A percentile compares a stretch with the other conserved stretches of the same genome.
Evolutionary conservation across 1,140 invertebrate species (phyloP).

Genomic region (Streblospio benedicti): DNA sequence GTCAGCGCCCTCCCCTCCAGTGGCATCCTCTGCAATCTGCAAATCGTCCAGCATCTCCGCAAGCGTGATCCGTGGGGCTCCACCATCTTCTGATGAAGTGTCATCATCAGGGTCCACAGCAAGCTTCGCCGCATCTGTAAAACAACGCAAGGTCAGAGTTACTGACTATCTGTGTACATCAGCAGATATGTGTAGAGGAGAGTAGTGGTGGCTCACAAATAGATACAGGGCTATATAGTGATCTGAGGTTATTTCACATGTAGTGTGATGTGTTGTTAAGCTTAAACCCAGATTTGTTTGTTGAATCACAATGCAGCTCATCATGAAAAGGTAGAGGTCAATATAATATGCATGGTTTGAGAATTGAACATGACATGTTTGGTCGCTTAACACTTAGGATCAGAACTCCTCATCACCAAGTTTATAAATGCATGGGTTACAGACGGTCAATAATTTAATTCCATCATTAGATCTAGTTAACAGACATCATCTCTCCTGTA

Average conservation of each 20-base stretch:
- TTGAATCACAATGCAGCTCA: too few species aligned
- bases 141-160: not conserved
- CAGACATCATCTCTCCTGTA: too few species aligned
- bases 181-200: not conserved
- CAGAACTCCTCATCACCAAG: too few species aligned
- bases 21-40: conserved; percentile 43
- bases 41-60: conserved; percentile 97
- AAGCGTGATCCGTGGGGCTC: conserved; percentile 73
- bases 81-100: conserved; percentile 54
- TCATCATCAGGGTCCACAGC: conserved; percentile 38
- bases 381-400: too few species aligned
- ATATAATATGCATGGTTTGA: too few species aligned
- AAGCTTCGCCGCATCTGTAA: conserved; percentile 42
- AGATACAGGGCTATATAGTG: not conserved
- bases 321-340: too few species aligned
- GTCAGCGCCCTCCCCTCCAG: conserved; percentile 36
- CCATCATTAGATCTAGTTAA: too few species aligned
- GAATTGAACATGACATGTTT: too few species aligned
- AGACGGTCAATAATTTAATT: too few species aligned
- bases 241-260: conserved; percentile 4
- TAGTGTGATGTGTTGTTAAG: conserved; percentile 7
- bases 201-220: not conserved
- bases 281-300: too few species aligned
- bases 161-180: not conserved
- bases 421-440: too few species aligned